Conservation (phyloP, 92 coral and sea anemone genomes). For the Actinostola sp. region DNA sequence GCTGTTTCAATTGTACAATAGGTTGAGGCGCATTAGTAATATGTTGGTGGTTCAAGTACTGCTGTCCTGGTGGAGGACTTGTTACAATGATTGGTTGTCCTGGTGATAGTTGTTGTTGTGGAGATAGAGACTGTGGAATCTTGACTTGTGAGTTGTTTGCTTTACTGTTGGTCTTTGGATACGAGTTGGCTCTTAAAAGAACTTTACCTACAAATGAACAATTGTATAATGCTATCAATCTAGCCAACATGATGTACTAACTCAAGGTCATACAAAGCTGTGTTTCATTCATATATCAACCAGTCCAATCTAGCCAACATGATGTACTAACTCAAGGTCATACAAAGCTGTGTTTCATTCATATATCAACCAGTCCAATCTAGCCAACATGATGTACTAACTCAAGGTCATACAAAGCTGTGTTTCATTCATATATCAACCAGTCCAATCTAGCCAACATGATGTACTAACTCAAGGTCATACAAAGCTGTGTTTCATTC, state of each 20-base stretch:
- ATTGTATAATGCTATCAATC: background rate
- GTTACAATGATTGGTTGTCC: slow-evolving; percentile 70
- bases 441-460: too few relatives aligned
- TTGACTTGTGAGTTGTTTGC: slow-evolving; percentile 72
- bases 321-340: too few relatives aligned
- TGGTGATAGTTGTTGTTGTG: slow-evolving; percentile 82
- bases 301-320: too few relatives aligned
- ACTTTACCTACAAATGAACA: slow-evolving; percentile 71
- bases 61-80: slow-evolving; percentile 80
- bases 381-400: too few relatives aligned
- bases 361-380: too few relatives aligned
- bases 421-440: too few relatives aligned
- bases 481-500: too few relatives aligned
- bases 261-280: too few relatives aligned
- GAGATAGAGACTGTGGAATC: slow-evolving; percentile 78
- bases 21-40: slow-evolving; percentile 70
- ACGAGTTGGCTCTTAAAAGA: slow-evolving; percentile 61
- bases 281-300: too few relatives aligned
- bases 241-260: background rate
- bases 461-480: too few relatives aligned
- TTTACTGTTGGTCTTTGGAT: slow-evolving; percentile 69
- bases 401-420: too few relatives aligned
- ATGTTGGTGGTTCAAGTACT: slow-evolving; percentile 79
- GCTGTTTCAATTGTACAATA: slow-evolving; percentile 83
- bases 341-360: too few relatives aligned